Evolutionary conservation across 2,113 vertebrate species (phyloP), one percentile per base, ranked within the genome.

Genomic region (Aegotheles bennettii): DNA sequence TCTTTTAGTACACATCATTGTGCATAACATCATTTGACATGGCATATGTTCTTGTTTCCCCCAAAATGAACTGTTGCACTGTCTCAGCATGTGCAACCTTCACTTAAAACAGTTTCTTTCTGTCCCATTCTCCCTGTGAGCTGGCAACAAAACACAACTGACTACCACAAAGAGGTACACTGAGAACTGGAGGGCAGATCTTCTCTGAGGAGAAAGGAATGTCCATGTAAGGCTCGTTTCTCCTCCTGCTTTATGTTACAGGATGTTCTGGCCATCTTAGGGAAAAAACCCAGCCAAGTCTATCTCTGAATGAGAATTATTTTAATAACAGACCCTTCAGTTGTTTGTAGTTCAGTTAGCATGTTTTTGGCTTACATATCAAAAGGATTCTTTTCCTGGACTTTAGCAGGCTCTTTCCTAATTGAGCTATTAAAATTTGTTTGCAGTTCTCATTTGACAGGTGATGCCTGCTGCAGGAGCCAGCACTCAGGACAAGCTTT

Each of bases 261-360:
- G 83, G 83, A 97, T 65, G 61, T 93, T 95, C 83, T 92, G 88
- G 48, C 92, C 95, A 90, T 97, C 48, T 96, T 96, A 78, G 92
- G 92, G 33, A 75, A 91, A 94, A 93, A 76, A 84, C 11, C 0
- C 60, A 68, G 59, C 59, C 5, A 15, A 28, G 42, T 45, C 68
- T 60, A 12, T 67, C 42, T 59, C 71, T 56, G 59, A 93, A 89
- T 21, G 47, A 78, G 83, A 59, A 94, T 90, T 50, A 93, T 71
- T 95, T 53, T 26, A 87, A 75, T 0, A 70, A 85, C 88, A 96
- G 83, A 60, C 56, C 51, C 80, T 93, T 51, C 47, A 17, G 85
- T 42, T 94, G 92, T 90, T 87, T 94, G 95, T 28, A 92, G 36
- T 68, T 95, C 85, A 67, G 63, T 81, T 51, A 90, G 43, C 83